Evolutionary conservation across 2,888 invertebrate genomes (phyloP), one percentile per base, ranked within the genome.

Genomic region (Malthinus flaveolus): DNA sequence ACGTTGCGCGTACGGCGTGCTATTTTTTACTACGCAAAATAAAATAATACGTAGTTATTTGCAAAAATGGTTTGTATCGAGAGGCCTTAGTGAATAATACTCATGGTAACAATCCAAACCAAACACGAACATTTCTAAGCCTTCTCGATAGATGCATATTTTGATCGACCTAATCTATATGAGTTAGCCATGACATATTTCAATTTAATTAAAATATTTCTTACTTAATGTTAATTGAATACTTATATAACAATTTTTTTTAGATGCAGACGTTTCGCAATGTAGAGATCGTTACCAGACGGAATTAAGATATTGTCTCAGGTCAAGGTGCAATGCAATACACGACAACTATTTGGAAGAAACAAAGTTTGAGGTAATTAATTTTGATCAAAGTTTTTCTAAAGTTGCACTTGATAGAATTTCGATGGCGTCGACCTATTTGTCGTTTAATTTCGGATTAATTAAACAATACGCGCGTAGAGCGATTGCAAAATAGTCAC

Each of bases 251-350:
- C 15, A 23, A 49, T 61, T 56, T 53, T 23, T 70, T 75, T 37
- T 69, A 75, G 75, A 67, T 58, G 48, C 59, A 12, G 52, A 55
- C 13, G 52, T 71, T 33, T 68, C 69, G 31, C 65, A 68, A 31
- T 65, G 70, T 10, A 63, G 61, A 13, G 71, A 72, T 49, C 70
- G 73, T 52, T 56, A 75, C 59, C 72, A 72, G 23, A 66, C 75
- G 34, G 72, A 74, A 63, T 75, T 75, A 3, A 68, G 76, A 49
- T 77, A 77, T 57, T 69, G 68, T 56, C 70, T 77, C 7, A 63
- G 77, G 56, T 75, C 77, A 9, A 70, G 75, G 49, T 73, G 71
- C 56, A 74, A 74, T 7, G 76, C 75, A 31, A 63, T 75, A 10
- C 73, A 72, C 57, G 66, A 70, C 12, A 68, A 66, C 53, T 63